Conservation (phyloP, 2,113 vertebrate genomes). For the Phrynocephalus versicolor region DNA sequence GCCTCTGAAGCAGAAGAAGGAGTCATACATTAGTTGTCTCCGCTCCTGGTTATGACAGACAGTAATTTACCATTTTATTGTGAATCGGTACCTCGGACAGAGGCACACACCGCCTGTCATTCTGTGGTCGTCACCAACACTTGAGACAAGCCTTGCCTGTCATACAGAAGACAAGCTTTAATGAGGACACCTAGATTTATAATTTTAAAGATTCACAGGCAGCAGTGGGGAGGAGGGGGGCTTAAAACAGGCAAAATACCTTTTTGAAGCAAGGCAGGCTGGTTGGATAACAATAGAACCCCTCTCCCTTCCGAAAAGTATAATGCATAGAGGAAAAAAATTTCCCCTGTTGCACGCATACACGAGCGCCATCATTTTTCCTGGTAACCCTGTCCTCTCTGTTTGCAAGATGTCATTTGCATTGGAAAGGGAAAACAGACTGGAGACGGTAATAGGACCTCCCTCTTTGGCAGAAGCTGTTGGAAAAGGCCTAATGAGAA, state of each 20-base stretch:
- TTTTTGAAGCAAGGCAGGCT: constrained; percentile 54
- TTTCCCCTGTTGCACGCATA: constrained; percentile 2
- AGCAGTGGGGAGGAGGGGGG: constrained; percentile 60
- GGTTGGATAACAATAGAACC: constrained; percentile 54
- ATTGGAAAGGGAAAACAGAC: fast-evolving
- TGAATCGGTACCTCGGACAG: constrained; percentile 77
- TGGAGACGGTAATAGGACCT: background rate
- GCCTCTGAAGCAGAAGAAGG: constrained; percentile 66
- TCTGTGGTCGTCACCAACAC: constrained; percentile 68
- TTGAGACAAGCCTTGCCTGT: constrained; percentile 69
- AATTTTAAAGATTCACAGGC: constrained; percentile 64
- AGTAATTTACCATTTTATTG: constrained; percentile 78
- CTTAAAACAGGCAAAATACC: constrained; percentile 36
- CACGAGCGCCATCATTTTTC: constrained; percentile 10
- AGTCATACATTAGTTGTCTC: constrained; percentile 69
- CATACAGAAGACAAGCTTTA: constrained; percentile 66
- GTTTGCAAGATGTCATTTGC: constrained; percentile 25
- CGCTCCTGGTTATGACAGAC: constrained; percentile 72
- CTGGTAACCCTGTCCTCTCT: constrained; percentile 28
- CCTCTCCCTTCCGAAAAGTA: constrained; percentile 34
- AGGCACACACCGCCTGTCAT: constrained; percentile 75
- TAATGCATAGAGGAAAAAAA: background rate
- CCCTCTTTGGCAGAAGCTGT: background rate
- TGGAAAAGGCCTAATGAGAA: constrained; percentile 59
- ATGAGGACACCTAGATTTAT: constrained; percentile 68